phyloP scores from a whole-genome alignment of 2,888 invertebrate genomes.

The Aphodius granarius region DNA sequence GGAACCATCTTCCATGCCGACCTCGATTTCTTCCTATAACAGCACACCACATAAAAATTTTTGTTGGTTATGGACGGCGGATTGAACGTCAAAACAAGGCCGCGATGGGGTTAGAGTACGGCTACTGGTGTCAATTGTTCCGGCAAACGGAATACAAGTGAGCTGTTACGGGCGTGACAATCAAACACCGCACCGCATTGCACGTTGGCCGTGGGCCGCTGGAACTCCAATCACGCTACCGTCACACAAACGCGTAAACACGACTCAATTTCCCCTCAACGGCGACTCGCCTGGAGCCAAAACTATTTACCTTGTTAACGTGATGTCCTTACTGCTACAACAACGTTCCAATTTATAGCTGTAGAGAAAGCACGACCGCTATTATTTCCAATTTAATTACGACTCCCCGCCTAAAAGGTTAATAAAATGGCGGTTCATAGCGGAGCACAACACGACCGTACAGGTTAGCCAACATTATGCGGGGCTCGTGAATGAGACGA shows the following conservation, averaged over 20 bases:
- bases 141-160: slow-evolving; percentile 4
- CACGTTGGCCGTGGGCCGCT: neutral
- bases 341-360: neutral
- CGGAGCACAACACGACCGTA: slow-evolving; percentile 25
- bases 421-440: slow-evolving; percentile 51
- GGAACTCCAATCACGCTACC: neutral
- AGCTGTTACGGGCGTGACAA: slow-evolving; percentile 7
- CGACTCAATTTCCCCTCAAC: neutral
- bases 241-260: neutral
- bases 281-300: neutral
- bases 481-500: neutral
- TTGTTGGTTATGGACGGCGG: slow-evolving; percentile 28
- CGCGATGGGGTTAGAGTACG: slow-evolving; percentile 20
- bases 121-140: slow-evolving; percentile 23
- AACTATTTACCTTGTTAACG: slow-evolving; percentile 1
- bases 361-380: neutral
- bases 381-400: slow-evolving; percentile 36
- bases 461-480: slow-evolving; percentile 39
- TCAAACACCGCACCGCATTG: slow-evolving; percentile 6
- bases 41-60: slow-evolving; percentile 13
- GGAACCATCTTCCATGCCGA: slow-evolving; percentile 54
- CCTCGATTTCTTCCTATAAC: slow-evolving; percentile 29
- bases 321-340: neutral
- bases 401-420: slow-evolving; percentile 53
- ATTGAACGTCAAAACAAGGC: slow-evolving; percentile 13